Evolutionary conservation across 1,140 invertebrate species (phyloP), one percentile per base, ranked within the genome.

Genomic region (Drosophila orosa): DNA sequence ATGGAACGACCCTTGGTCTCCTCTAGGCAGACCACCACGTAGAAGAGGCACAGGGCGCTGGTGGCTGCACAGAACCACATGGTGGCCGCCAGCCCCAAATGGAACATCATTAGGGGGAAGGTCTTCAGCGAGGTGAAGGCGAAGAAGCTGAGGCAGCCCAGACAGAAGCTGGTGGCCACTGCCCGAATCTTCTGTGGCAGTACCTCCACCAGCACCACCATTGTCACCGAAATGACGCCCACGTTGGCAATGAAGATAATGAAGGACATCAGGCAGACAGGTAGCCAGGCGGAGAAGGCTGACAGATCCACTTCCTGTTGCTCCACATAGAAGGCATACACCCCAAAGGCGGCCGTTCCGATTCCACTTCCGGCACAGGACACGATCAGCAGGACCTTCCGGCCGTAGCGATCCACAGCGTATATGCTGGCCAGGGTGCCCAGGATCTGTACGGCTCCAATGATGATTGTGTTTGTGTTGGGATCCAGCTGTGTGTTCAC

Each of bases 401-500:
- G 72, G 2, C 91, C 91, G 62, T 74, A 84, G 2, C 78, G 78
- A 75, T 92, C 91, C 48, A 92, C 86, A 17, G 90, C 62, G 17
- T 86, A 73, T 1, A 90, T 81, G 45, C 90, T 78, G 2, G 78
- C 54, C 52, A 89, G 24, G 0, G 93, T 93, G 1, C 93, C 93
- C 12, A 94, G 58, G 5, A 94, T 76, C 62, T 94, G 93, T 7
- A 94, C 93, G 0, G 74, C 91, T 0, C 93, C 93, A 15, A 94
- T 93, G 1, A 94, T 93, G 12, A 94, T 94, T 0, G 93, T 93
- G 66, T 93, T 93, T 27, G 93, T 93, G 74, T 94, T 93, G 0
- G 93, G 93, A 62, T 93, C 93, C 52, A 94, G 69, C 4, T 86
- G 87, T 0, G 94, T 94, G 5, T 94, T 94, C 2, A 96, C 94